These are phyloP conservation scores for Meteorus colon DNA, from an alignment of 2,888 invertebrate species.

Conservation along the genomic window DNA sequence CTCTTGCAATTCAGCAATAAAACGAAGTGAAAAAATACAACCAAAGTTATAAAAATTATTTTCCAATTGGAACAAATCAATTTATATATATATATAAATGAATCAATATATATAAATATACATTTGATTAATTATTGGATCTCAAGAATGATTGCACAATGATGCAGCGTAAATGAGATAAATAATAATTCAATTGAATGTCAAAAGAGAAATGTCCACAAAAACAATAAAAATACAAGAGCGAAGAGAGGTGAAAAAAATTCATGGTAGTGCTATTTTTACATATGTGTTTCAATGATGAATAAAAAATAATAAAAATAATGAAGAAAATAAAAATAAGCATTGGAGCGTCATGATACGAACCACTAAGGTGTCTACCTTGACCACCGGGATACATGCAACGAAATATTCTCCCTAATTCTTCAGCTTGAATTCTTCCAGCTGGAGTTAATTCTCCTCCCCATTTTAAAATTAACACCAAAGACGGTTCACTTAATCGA, in stretches of 20 bases:
- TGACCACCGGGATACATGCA: conserved; percentile 99
- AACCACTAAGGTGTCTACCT: conserved; percentile 88
- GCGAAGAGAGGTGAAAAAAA: neutral
- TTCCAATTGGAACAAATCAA: neutral
- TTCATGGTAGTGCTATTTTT: neutral
- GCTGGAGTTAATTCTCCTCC: conserved; percentile 99
- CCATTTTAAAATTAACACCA: conserved; percentile 99
- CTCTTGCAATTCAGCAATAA: conserved; percentile 69
- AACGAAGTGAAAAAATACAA: conserved; percentile 31
- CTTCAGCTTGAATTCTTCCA: conserved; percentile 97
- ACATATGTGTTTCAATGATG: conserved; percentile 27
- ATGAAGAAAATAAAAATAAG: conserved; percentile 52
- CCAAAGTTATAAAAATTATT: conserved; percentile 19
- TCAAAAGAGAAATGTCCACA: neutral
- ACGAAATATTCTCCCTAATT: conserved; percentile 97
- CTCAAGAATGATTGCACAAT: conserved; percentile 18
- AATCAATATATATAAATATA: neutral
- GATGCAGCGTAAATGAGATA: neutral
- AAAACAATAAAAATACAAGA: neutral
- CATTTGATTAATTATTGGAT: neutral
- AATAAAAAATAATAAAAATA: conserved; percentile 36
- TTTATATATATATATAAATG: neutral
- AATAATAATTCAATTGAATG: neutral
- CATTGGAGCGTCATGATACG: conserved; percentile 74
- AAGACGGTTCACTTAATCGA: conserved; percentile 90